Evolutionary conservation across 1,140 invertebrate species (phyloP), one percentile per base, ranked within the genome.

Genomic region (Drosophila ambigua): DNA sequence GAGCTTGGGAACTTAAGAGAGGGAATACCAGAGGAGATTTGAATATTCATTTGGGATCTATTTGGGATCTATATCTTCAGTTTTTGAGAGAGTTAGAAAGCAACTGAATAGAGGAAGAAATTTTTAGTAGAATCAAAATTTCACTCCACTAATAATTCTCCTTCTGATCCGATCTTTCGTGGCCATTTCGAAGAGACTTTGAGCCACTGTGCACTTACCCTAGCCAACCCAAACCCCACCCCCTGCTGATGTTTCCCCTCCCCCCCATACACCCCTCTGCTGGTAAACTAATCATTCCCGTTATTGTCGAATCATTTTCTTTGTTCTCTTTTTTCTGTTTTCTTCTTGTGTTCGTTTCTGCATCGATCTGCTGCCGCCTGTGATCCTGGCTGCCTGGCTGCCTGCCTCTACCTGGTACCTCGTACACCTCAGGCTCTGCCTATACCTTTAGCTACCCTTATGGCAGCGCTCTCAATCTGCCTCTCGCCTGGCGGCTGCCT

Each of bases 361-460:
- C 53, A 62, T 60, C 68, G 79, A 74, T 82, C 77, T 49, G 16
- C 31, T 52, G 9, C 41, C 43, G 31, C 5, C 43, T n/a, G 52
- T 49, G 16, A 16, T 52, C n/a, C 41, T 49, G 31, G 2, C 43
- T n/a, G 52, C 20, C 54, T 55, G 23, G 26, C 54, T 57, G 28
- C 24, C 54, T 57, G 44, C 8, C 3, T 16, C 28, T 20, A 54
- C 24, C 69, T 65, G 39, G 4, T n/a, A n/a, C n/a, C n/a, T 28
- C 9, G 28, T 9, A 35, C 26, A 31, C 15, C 15, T 44, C 31
- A 31, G 50, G 50, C 50, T n/a, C 23, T 11, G 31, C 0, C 4
- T 13, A 28, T 46, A 59, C 61, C 68, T 60, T 60, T 28, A 8
- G 72, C 71, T 59, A 75, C 72, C 72, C 72, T 59, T 49, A 75